Percentiles rank a stretch among this genome's conserved stretches.
Conservation (phyloP, 2,113 vertebrate species). For the Fulica atra region DNA sequence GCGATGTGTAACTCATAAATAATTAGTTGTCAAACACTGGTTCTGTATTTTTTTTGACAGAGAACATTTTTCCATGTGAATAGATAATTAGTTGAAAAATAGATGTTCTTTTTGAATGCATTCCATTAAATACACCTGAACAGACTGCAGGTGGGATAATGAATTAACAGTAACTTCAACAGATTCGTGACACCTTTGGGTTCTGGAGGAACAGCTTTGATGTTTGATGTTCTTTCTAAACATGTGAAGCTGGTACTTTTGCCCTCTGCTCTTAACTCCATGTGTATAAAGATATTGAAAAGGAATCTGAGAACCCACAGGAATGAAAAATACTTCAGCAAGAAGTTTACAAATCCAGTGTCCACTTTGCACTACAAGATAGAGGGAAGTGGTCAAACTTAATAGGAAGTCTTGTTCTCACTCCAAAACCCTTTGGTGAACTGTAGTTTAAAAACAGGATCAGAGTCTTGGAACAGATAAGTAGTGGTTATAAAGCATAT, state of each 20-base stretch:
- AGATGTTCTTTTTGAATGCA: background rate
- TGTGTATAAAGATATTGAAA: background rate
- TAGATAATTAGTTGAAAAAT: background rate
- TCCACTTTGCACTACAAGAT: background rate
- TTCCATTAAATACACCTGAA: background rate
- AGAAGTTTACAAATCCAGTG: background rate
- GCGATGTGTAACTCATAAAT: background rate
- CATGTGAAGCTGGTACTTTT: background rate
- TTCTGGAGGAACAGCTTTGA: background rate
- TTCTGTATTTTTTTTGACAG: background rate
- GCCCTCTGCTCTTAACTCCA: background rate
- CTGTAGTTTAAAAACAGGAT: background rate
- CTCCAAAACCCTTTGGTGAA: background rate
- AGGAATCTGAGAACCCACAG: background rate
- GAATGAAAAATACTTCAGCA: background rate
- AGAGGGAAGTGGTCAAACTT: background rate
- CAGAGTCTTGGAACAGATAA: background rate
- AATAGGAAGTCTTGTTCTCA: background rate
- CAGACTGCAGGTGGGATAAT: background rate
- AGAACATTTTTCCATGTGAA: background rate
- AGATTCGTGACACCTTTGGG: background rate
- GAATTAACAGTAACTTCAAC: background rate
- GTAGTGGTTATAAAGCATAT: background rate
- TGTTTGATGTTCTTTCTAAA: background rate
- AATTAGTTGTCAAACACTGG: background rate